These are phyloP conservation scores for Pyrocoelia pectoralis DNA, from an alignment of 2,888 invertebrate genomes.

Conservation along the genomic window DNA sequence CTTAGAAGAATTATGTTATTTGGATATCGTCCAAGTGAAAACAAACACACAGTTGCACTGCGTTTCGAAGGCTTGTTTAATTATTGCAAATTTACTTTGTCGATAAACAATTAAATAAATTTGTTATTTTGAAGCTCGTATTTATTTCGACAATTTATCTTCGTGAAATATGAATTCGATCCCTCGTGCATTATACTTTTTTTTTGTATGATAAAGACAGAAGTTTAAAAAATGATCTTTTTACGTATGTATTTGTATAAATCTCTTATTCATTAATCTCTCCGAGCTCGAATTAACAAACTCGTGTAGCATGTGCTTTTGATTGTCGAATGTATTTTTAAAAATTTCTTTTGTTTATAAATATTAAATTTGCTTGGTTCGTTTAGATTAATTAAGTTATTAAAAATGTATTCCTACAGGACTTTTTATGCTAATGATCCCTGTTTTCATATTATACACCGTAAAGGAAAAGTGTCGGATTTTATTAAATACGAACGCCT, in stretches of 20 bases:
- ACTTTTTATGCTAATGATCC: too few species aligned
- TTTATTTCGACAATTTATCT: conserved; percentile 7
- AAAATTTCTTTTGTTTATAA: neutral
- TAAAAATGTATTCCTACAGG: too few species aligned
- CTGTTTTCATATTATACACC: too few species aligned
- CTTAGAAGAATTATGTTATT: neutral
- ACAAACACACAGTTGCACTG: neutral
- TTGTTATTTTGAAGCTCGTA: neutral
- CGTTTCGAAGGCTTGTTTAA: too few species aligned
- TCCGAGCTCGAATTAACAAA: conserved; percentile 4
- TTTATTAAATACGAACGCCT: too few species aligned
- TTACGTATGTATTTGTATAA: neutral
- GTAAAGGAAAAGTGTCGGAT: too few species aligned
- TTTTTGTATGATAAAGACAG: neutral
- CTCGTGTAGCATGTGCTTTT: conserved; percentile 5
- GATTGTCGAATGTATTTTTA: conserved; percentile 10
- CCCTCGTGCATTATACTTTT: neutral
- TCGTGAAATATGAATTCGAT: conserved; percentile 8
- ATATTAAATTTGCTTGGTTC: neutral
- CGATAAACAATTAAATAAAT: neutral
- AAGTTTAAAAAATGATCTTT: conserved; percentile 9
- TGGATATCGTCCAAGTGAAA: neutral
- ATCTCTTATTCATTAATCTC: conserved; percentile 12
- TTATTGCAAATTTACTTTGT: neutral
- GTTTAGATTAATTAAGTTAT: neutral